Evolutionary conservation across 2,113 vertebrate species (phyloP).

Genomic region (Collichthys lucidus): DNA sequence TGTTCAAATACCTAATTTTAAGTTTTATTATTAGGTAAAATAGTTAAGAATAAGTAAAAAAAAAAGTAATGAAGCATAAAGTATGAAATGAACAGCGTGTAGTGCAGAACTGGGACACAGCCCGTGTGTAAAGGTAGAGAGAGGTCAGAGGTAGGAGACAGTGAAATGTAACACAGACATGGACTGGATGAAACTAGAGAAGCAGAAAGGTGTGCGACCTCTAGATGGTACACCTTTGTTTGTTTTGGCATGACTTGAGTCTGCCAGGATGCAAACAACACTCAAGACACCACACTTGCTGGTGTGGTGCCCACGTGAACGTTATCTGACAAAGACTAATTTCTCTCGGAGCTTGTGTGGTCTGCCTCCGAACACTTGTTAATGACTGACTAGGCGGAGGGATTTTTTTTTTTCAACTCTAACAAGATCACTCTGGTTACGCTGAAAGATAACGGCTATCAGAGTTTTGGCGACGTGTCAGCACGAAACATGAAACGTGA

Average conservation of each 20-base stretch:
- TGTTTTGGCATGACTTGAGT: slow-evolving; percentile 33
- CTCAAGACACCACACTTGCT: slow-evolving; percentile 12
- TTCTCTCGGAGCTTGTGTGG: background rate
- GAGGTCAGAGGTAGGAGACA: slow-evolving; percentile 12
- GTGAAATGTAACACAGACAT: slow-evolving; percentile 22
- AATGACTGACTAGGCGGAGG: slow-evolving; percentile 63
- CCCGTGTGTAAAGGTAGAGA: background rate
- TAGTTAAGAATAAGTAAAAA: no score
- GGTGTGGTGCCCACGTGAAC: slow-evolving; percentile 6
- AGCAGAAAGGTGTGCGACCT: background rate
- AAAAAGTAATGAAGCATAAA: no score
- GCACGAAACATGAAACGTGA: background rate
- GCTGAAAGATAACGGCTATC: slow-evolving; percentile 60
- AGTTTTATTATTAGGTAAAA: no score
- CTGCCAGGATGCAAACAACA: slow-evolving; percentile 27
- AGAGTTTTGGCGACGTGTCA: slow-evolving; percentile 25
- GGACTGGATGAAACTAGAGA: slow-evolving; percentile 51
- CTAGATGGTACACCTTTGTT: slow-evolving; percentile 29
- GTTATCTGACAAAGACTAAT: background rate
- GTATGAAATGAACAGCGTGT: no score
- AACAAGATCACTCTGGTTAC: slow-evolving; percentile 55
- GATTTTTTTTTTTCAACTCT: slow-evolving; percentile 13
- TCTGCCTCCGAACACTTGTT: slow-evolving; percentile 51
- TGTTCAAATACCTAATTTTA: no score
- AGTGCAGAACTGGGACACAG: background rate